Evolutionary conservation across 1,140 invertebrate genomes (phyloP).

Genomic region (Drosophila virilis): DNA sequence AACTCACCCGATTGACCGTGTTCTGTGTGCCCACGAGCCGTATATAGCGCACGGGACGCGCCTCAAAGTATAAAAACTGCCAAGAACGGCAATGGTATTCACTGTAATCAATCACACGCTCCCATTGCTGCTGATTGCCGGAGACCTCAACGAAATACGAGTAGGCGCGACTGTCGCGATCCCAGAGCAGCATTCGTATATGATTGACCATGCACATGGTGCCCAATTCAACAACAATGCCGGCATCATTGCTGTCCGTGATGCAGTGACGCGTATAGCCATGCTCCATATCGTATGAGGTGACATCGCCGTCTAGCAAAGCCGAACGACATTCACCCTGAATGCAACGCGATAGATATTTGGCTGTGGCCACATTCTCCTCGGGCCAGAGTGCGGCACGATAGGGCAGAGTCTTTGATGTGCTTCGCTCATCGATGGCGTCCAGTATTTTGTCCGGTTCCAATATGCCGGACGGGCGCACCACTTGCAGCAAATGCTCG

Average conservation of each 20-base stretch:
- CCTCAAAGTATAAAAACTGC: slow-evolving; percentile 97
- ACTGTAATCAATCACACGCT: slow-evolving; percentile 95
- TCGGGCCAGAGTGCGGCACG: slow-evolving; percentile 92
- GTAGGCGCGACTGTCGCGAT: slow-evolving; percentile 96
- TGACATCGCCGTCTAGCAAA: slow-evolving; percentile 94
- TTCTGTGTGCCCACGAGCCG: slow-evolving; percentile 97
- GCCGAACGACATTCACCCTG: slow-evolving; percentile 94
- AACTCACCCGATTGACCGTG: slow-evolving; percentile 93
- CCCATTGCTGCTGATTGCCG: slow-evolving; percentile 98
- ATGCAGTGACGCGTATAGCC: slow-evolving; percentile 97
- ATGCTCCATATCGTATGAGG: slow-evolving; percentile 83
- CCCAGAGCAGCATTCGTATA: slow-evolving; percentile 96
- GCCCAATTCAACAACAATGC: slow-evolving; percentile 95
- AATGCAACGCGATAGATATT: slow-evolving; percentile 92
- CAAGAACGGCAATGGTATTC: slow-evolving; percentile 97
- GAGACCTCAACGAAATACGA: slow-evolving; percentile 98
- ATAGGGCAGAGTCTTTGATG: slow-evolving; percentile 91
- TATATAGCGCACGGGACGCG: slow-evolving; percentile 95
- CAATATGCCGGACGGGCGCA: slow-evolving; percentile 93
- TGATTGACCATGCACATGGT: slow-evolving; percentile 97
- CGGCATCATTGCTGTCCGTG: slow-evolving; percentile 89
- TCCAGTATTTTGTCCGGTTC: slow-evolving; percentile 96
- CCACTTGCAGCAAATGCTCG: slow-evolving; percentile 93
- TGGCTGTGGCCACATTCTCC: slow-evolving; percentile 94
- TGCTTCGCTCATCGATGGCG: slow-evolving; percentile 94